Evolutionary conservation across 2,888 invertebrate species (phyloP).

Genomic region (Plutella xylostella): DNA sequence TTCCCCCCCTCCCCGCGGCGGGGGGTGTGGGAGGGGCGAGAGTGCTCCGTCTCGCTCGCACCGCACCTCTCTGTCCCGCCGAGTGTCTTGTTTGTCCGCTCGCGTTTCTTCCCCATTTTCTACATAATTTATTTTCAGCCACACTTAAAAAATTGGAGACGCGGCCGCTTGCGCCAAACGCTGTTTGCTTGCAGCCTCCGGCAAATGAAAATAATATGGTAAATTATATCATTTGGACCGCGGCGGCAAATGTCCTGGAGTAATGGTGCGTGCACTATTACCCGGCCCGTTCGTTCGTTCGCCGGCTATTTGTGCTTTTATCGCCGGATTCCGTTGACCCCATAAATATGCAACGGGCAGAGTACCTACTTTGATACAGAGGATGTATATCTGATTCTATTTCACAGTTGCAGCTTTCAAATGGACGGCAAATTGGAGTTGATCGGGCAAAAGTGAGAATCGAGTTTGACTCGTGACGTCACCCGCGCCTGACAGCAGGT

Average conservation of each 20-base stretch:
- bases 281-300: constrained; percentile 50
- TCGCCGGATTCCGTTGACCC: no score
- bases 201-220: constrained; percentile 62
- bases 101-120: constrained; percentile 51
- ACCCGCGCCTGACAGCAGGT: no score
- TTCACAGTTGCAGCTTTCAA: no score
- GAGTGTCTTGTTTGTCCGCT: constrained; percentile 18
- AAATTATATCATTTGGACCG: constrained; percentile 65
- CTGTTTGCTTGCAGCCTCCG: constrained; percentile 44
- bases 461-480: no score
- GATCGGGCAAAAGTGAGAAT: no score
- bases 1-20: constrained; percentile 12
- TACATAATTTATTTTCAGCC: constrained; percentile 66
- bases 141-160: constrained; percentile 66
- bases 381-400: no score
- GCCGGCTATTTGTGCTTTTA: no score
- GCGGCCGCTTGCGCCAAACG: constrained; percentile 46
- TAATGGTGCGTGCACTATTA: constrained; percentile 57
- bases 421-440: no score
- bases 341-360: no score
- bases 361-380: no score
- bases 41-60: constrained; percentile 14
- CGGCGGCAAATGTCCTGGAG: constrained; percentile 27
- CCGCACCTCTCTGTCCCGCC: constrained; percentile 35
- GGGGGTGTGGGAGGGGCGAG: constrained; percentile 20